Base-by-base conservation (phyloP, 1,140 invertebrate species). In the Drosophila mayri region DNA sequence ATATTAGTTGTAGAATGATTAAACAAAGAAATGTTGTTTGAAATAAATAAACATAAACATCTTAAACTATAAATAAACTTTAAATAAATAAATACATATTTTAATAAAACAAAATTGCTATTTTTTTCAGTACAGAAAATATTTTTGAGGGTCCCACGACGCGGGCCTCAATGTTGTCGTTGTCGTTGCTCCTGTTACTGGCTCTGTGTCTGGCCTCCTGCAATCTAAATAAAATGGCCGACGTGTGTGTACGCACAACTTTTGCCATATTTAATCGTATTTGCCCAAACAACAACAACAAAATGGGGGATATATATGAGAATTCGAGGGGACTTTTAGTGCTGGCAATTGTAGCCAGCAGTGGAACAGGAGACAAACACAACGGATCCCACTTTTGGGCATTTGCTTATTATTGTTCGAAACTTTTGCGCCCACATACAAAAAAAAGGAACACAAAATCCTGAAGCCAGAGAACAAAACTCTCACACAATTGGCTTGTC, bases 241-340 rank as follows among this genome's bases (percentile, higher is more conserved):
- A 81, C 84, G 84, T 85, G 85, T 88, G 81, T 90, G 68, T 79
- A 88, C 85, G 85, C 85, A 90, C 85, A 88, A 88, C 85, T 88
- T 88, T 88, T 88, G 78, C 85, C 81, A 88, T 88, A 88, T 88
- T 88, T 88, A 88, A 88, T 88, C 85, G 85, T 79, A 90, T 85
- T 85, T 81, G 81, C 66, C 63, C 59, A 59, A 59, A 44, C 64
- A 85, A 81, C 81, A 84, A 72, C 58, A 30, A 72, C 58, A 47
- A n/a, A n/a, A n/a, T n/a, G 30, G 57, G 43, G 37, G 18, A 71
- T 37, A 71, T 46, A 22, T 47, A 25, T 10, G 35, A 37, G 28
- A 18, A 76, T 59, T 58, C 43, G 40, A 32, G 35, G 38, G 41
- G 54, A 40, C 50, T 70, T 73, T 76, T 76, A 76, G 72, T 76